Evolutionary conservation across 2,113 vertebrate genomes (phyloP).

Genomic region (Halcyon senegalensis): DNA sequence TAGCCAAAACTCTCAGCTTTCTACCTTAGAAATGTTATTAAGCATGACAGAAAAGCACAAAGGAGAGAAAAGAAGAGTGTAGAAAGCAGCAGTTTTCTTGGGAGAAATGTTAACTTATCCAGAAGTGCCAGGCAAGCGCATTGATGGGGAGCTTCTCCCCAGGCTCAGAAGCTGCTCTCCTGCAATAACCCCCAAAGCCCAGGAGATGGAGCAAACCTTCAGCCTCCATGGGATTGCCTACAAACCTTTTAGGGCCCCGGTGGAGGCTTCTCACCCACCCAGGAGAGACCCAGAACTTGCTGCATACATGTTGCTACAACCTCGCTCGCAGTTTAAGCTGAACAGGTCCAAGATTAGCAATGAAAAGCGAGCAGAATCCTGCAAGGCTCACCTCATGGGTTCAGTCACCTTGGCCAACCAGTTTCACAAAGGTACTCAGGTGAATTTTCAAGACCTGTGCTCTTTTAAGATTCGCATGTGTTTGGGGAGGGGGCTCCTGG

Average conservation of each 20-base stretch:
- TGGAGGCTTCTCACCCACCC: not conserved
- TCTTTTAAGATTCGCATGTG: not conserved
- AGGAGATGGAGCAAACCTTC: constrained; percentile 50
- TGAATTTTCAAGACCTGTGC: not conserved
- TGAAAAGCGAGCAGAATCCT: not conserved
- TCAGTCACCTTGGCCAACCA: not conserved
- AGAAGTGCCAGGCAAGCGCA: rapidly evolving
- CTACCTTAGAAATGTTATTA: not conserved
- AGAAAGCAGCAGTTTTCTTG: not conserved
- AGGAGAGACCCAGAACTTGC: not conserved
- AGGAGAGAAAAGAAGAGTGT: rapidly evolving
- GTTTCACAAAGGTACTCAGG: rapidly evolving
- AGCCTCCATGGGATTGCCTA: rapidly evolving
- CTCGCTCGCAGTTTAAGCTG: not conserved
- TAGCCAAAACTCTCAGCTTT: not conserved
- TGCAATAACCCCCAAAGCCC: not conserved
- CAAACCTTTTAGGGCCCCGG: rapidly evolving
- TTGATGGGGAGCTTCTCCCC: not conserved
- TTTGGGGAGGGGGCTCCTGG: rapidly evolving
- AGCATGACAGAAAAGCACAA: not conserved
- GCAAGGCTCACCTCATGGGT: rapidly evolving
- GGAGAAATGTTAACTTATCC: not conserved
- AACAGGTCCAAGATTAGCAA: not conserved
- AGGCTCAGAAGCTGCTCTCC: not conserved
- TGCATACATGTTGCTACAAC: rapidly evolving